Percentiles rank a stretch among this genome's conserved stretches.
These are phyloP conservation scores for Procavia capensis DNA, from an alignment of 2,113 vertebrate genomes.

Conservation along the genomic window DNA sequence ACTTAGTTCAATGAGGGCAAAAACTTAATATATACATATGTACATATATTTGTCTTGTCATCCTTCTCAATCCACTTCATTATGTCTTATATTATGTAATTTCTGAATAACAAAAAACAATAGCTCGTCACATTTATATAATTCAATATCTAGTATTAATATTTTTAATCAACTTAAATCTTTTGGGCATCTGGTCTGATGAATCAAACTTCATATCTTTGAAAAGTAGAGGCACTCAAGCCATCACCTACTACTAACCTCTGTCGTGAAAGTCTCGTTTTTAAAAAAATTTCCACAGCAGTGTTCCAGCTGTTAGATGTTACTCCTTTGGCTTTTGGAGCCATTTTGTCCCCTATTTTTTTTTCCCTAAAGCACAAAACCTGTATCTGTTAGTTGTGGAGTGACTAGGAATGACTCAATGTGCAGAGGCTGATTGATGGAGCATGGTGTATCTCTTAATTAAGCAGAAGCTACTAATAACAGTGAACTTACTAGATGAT, in stretches of 20 bases:
- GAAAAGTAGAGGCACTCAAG: background rate
- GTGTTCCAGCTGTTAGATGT: background rate
- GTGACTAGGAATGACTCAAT: conserved; percentile 42
- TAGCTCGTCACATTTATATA: background rate
- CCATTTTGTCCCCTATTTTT: background rate
- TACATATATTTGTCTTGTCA: too few species aligned
- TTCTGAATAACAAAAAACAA: background rate
- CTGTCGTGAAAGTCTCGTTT: background rate
- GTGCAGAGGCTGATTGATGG: conserved; percentile 84
- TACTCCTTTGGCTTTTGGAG: background rate
- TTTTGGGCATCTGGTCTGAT: background rate
- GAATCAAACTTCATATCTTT: background rate
- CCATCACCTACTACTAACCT: background rate
- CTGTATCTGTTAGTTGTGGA: conserved; percentile 37
- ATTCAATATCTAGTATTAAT: background rate
- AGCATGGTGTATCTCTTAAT: conserved; percentile 82
- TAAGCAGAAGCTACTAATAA: conserved; percentile 87
- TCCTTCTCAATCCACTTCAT: background rate
- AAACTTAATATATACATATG: too few species aligned
- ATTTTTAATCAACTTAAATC: background rate
- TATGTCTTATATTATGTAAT: background rate
- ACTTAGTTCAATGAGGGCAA: background rate
- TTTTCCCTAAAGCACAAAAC: conserved; percentile 59
- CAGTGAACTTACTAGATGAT: conserved; percentile 84
- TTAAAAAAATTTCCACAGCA: background rate